Evolutionary conservation across 2,113 vertebrate genomes (phyloP).

Genomic region (Embiotoca jacksoni): DNA sequence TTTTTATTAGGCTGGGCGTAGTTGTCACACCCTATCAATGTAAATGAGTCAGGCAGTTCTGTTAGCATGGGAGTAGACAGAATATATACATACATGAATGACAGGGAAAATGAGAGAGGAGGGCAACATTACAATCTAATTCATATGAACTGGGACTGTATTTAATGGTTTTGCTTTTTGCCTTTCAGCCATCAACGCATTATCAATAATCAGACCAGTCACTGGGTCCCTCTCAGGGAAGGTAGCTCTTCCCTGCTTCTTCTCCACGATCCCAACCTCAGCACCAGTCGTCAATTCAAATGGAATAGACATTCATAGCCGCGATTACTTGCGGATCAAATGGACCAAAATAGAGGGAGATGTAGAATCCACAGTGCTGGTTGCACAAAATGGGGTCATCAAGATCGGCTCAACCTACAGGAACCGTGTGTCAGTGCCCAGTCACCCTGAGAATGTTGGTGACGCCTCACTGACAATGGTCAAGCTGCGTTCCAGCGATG

Average conservation of each 20-base stretch:
- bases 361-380: constrained; percentile 90
- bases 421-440: constrained; percentile 92
- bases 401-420: constrained; percentile 91
- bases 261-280: constrained; percentile 90
- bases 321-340: constrained; percentile 93
- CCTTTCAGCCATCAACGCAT: constrained; percentile 70
- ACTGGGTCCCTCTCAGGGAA: constrained; percentile 91
- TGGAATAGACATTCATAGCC: constrained; percentile 66
- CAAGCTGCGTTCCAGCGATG: constrained; percentile 92
- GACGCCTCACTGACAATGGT: constrained; percentile 93
- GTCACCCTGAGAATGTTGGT: constrained; percentile 88
- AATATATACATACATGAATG: background rate
- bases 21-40: constrained; percentile 59
- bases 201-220: constrained; percentile 81
- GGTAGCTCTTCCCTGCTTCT: constrained; percentile 92
- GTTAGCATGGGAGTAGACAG: constrained; percentile 20
- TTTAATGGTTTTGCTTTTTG: constrained; percentile 44
- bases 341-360: constrained; percentile 93
- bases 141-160: background rate
- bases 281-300: constrained; percentile 83
- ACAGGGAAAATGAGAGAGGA: background rate
- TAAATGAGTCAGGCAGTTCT: constrained; percentile 47
- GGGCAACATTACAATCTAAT: background rate
- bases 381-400: constrained; percentile 93
- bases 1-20: constrained; percentile 65